phyloP scores from a whole-genome alignment of 2,113 vertebrate species.

The Tiliqua scincoides region DNA sequence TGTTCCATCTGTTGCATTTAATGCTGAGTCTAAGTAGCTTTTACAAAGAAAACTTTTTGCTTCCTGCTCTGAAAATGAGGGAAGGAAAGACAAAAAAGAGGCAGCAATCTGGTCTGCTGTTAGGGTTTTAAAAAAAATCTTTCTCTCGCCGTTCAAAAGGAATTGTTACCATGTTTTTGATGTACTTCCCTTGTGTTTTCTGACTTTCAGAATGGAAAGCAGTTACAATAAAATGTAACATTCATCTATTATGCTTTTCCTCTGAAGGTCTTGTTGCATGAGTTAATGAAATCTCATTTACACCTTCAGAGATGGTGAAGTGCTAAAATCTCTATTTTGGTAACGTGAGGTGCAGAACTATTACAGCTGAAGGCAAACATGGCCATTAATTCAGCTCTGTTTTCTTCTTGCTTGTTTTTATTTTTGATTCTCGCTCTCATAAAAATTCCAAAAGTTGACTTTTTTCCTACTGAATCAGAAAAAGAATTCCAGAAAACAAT shows the following conservation, averaged over 20 bases:
- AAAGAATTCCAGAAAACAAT: background rate
- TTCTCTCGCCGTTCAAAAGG: background rate
- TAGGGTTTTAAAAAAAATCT: background rate
- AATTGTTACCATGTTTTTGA: background rate
- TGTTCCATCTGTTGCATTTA: background rate
- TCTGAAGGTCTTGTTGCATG: background rate
- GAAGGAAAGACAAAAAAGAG: constrained; percentile 4
- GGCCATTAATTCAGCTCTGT: background rate
- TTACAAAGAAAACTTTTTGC: constrained; percentile 35
- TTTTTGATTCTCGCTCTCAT: background rate
- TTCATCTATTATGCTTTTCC: background rate
- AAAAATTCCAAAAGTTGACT: background rate
- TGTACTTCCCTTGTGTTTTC: rapidly evolving
- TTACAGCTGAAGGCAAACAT: background rate
- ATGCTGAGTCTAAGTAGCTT: rapidly evolving
- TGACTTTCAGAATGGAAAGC: background rate
- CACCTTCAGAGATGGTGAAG: background rate
- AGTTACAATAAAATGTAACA: rapidly evolving
- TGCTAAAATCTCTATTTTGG: background rate
- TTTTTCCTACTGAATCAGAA: background rate
- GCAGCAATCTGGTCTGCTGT: background rate
- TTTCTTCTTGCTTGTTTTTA: background rate
- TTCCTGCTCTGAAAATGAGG: background rate
- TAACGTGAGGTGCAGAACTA: background rate
- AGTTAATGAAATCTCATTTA: background rate